These are phyloP conservation scores for Erpetoichthys calabaricus DNA, from an alignment of 2,797 vertebrate genomes.

Conservation along the genomic window DNA sequence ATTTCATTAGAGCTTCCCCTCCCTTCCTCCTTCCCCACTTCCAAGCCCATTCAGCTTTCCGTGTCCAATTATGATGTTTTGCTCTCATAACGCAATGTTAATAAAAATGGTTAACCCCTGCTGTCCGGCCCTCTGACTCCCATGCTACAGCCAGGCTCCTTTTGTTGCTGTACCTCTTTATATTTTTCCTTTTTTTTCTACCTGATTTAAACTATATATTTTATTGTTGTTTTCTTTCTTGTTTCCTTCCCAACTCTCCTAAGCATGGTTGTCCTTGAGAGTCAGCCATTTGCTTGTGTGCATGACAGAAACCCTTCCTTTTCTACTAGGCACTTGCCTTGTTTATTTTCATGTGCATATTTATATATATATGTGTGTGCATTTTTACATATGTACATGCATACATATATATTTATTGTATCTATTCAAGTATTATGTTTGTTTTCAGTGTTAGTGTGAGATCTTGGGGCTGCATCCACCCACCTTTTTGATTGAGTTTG, in stretches of 20 bases:
- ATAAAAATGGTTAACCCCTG: slow-evolving; percentile 18
- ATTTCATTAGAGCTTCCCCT: slow-evolving; percentile 13
- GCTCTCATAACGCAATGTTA: slow-evolving; percentile 5
- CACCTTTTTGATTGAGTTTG: slow-evolving; percentile 34
- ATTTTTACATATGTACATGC: slow-evolving; percentile 35
- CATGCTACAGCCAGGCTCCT: slow-evolving; percentile 15
- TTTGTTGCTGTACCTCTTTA: slow-evolving; percentile 25
- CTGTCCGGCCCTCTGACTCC: slow-evolving; percentile 22
- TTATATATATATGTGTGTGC: slow-evolving; percentile 24
- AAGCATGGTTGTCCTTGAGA: slow-evolving; percentile 41
- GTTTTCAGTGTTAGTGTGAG: slow-evolving; percentile 44
- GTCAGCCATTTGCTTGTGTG: slow-evolving; percentile 54
- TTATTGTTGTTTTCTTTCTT: slow-evolving; percentile 4
- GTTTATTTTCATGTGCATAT: slow-evolving; percentile 36
- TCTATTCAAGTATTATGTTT: slow-evolving; percentile 25
- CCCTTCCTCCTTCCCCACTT: slow-evolving; percentile 33
- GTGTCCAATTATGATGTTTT: slow-evolving; percentile 1
- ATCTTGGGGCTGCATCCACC: slow-evolving; percentile 45
- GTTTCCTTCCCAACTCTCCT: slow-evolving; percentile 15
- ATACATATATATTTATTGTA: slow-evolving; percentile 28
- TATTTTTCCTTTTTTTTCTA: slow-evolving; percentile 6
- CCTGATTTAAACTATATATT: not conserved
- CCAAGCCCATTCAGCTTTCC: slow-evolving; percentile 21
- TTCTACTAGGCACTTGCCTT: slow-evolving; percentile 35
- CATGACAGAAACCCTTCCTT: slow-evolving; percentile 55